Base-by-base conservation (phyloP, 1,140 invertebrate genomes). In the Globodera rostochiensis region DNA sequence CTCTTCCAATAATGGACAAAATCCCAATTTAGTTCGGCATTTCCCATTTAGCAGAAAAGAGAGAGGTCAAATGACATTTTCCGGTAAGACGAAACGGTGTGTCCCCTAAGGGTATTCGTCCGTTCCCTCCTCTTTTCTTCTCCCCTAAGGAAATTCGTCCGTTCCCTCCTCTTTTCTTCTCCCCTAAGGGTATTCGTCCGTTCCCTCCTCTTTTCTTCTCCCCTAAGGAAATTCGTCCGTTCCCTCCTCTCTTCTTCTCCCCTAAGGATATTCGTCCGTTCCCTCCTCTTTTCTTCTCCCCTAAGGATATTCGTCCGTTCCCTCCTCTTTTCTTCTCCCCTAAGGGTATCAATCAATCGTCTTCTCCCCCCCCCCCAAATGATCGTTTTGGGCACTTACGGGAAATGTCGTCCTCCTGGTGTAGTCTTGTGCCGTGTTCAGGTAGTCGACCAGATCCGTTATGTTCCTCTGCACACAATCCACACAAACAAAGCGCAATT, bases 401-500 rank as follows among this genome's bases (percentile, higher is more conserved):
- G 87, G 87, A 77, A 88, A 88, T 79, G 87, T 87, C n/a, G 88
- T 84, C 47, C 71, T 82, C 25, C 85, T 73, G 21, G 88, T 90
- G 21, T 88, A 70, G 80, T 89, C 88, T 53, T 90, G 88, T 47
- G 88, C 88, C 13, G 88, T 87, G 60, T 88, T 89, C 25, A 89
- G 87, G 36, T 86, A 80, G 77, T 90, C 82, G 47, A 88, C 82
- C 80, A 89, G 88, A 80, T 89, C 88, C 11, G 88, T 89, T 45
- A 89, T 88, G 78, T 89, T 89, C 66, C 83, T 86, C 73, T 88
- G 84, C 49, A 80, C 15, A 75, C 88, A 89, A 64, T 89, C 88
- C 45, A 88, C 81, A 74, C 88, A 89, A 13, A 89, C 78, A 75
- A 89, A 89, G 71, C 88, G 81, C n/a, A 89, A 79, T 73, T 90